Conservation (phyloP, 1,140 invertebrate species). For the Aphelinus certus region DNA sequence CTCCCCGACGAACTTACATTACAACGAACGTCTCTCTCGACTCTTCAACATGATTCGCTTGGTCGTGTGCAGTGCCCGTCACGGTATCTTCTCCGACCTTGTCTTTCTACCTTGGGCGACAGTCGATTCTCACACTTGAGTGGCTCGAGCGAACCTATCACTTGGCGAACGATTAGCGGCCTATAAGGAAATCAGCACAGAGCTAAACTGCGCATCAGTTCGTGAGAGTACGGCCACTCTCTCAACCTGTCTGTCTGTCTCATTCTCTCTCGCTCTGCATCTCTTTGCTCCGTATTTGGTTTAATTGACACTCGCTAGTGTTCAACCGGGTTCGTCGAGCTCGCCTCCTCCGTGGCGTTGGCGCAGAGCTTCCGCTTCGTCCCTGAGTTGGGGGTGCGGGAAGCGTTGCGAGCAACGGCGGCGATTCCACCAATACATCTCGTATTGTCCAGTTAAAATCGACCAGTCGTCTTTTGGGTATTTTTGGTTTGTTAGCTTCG, state of each 20-base stretch:
- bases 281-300: neutral
- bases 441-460: neutral
- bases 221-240: neutral
- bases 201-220: constrained; percentile 22
- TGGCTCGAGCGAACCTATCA: constrained; percentile 22
- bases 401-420: too few relatives aligned
- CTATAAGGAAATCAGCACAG: constrained; percentile 2
- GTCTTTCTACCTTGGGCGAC: neutral
- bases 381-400: too few relatives aligned
- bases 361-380: neutral
- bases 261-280: neutral
- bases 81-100: constrained; percentile 12
- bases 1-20: constrained; percentile 11
- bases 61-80: too few relatives aligned
- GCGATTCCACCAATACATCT: neutral
- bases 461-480: neutral
- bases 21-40: constrained; percentile 3
- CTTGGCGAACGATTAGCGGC: constrained; percentile 30
- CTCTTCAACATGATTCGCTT: too few relatives aligned
- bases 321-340: constrained; percentile 3
- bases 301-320: constrained; percentile 36
- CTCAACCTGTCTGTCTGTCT: too few relatives aligned
- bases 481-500: constrained; percentile 49
- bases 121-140: neutral
- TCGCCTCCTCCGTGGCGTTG: neutral